Base-by-base conservation (phyloP, 2,888 invertebrate species). In the Diachrysia chrysitis region DNA sequence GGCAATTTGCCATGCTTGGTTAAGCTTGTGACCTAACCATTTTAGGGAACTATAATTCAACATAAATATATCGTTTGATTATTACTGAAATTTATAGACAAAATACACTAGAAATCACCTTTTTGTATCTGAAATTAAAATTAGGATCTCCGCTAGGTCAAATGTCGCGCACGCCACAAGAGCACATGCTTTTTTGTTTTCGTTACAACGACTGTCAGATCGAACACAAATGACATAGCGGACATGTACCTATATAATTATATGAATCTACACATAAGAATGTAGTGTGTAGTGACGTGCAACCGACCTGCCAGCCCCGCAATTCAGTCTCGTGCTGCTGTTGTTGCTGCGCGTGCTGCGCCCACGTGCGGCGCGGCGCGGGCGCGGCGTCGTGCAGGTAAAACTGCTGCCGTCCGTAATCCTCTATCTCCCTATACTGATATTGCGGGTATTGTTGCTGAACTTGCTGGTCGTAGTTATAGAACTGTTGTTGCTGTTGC, bases 371-470 rank as follows among this genome's bases (percentile, higher is more conserved):
- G 10, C 97, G 91, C 87, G 96, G 96, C 62, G 96, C 96, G 66
- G 94, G 96, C 77, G 91, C 72, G 92, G 92, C 82, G 86, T 97
- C 97, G 88, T 98, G 98, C 82, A 98, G 94, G 92, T 97, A 98
- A 92, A 98, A 98, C 90, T 97, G 97, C 78, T 96, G 95, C 71
- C 85, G 76, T 5, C 76, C 83, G 82, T 82, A 86, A 63, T 87
- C 89, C 67, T 91, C 91, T 46, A 90, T 87, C 62, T 91, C 91
- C 76, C 90, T 83, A 73, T 90, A 92, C 81, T 87, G 86, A 87
- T 86, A 90, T 58, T 73, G 71, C n/a, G 53, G 29, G 56, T 57
- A 60, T 63, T 69, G 73, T 21, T 62, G 70, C 2, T 68, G 74
- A n/a, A 63, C 64, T 48, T 69, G 75, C 48, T 82, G 83, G 84